phyloP scores from a whole-genome alignment of 53 echinoderm and acorn worm genomes.

The Stichopus horrens region DNA sequence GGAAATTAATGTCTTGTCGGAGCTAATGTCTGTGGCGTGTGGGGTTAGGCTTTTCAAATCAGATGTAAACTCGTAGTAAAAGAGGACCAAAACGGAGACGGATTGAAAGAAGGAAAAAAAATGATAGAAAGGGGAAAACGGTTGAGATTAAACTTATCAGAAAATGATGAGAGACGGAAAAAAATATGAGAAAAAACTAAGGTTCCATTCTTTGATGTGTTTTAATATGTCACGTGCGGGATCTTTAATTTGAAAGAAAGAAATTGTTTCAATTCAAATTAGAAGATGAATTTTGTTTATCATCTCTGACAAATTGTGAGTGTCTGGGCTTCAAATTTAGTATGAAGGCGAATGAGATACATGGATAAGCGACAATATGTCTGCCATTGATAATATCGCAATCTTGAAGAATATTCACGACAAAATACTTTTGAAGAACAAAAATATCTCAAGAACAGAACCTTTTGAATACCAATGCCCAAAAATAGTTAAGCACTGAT shows the following conservation, averaged over 20 bases:
- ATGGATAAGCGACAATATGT: neutral
- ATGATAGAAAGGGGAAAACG: neutral
- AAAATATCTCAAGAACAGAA: no score
- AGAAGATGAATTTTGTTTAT: neutral
- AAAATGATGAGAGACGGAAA: neutral
- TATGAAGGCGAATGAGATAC: neutral
- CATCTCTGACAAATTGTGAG: neutral
- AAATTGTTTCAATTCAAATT: neutral
- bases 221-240: constrained; percentile 2
- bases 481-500: no score
- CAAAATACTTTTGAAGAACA: no score
- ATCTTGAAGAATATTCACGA: no score
- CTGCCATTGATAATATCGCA: neutral
- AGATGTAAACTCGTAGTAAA: constrained; percentile 20
- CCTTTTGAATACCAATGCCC: no score
- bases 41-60: constrained; percentile 34
- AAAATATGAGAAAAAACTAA: neutral
- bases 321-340: neutral
- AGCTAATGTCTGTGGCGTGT: constrained; percentile 37
- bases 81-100: neutral
- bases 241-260: neutral
- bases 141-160: neutral
- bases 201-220: neutral
- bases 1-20: constrained; percentile 45
- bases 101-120: neutral